phyloP scores from a whole-genome alignment of 1,140 invertebrate genomes.

The Pissodes strobi region DNA sequence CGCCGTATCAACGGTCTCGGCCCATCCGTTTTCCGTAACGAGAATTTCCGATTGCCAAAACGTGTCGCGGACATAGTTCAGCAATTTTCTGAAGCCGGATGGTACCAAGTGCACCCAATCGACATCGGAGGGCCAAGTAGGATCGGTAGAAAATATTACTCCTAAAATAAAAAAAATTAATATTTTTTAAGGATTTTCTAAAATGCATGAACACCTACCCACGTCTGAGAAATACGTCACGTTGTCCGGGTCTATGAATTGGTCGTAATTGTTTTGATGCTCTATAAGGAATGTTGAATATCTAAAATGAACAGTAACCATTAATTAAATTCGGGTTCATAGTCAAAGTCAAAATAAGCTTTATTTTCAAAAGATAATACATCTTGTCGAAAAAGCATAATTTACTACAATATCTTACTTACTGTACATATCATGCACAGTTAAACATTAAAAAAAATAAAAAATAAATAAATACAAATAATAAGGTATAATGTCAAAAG shows the following conservation, averaged over 20 bases:
- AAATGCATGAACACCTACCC: background rate
- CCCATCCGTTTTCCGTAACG: constrained; percentile 42
- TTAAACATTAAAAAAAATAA: too few species aligned
- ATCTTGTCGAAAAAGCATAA: too few species aligned
- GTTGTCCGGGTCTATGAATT: background rate
- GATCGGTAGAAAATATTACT: background rate
- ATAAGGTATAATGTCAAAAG: too few species aligned
- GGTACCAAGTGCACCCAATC: constrained; percentile 46
- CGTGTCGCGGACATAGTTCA: constrained; percentile 41
- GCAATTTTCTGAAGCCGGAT: constrained; percentile 47
- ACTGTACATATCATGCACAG: too few species aligned
- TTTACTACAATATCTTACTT: too few species aligned
- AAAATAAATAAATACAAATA: too few species aligned
- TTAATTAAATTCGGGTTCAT: too few species aligned
- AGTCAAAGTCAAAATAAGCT: too few species aligned
- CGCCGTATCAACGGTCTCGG: constrained; percentile 39
- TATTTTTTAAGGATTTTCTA: background rate
- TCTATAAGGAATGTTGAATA: too few species aligned
- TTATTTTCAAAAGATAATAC: too few species aligned
- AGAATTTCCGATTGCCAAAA: constrained; percentile 38
- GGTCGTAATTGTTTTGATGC: background rate
- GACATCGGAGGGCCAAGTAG: background rate
- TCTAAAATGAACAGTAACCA: too few species aligned
- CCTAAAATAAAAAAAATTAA: background rate
- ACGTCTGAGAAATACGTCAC: background rate